Conservation (phyloP, 1,140 invertebrate genomes). For the Hyposmocoma kahamanoa region DNA sequence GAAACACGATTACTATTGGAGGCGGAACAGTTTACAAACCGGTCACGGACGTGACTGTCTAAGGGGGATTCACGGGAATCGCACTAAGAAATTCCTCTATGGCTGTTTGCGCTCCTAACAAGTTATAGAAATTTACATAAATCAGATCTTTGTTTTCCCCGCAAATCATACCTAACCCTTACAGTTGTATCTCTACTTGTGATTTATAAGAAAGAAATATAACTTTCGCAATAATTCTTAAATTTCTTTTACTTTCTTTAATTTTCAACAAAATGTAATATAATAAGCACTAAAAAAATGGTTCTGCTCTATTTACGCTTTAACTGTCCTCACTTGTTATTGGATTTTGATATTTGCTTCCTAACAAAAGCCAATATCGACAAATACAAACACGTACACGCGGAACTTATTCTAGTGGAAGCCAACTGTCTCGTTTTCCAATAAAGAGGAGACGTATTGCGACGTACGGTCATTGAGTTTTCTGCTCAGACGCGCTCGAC, state of each 20-base stretch:
- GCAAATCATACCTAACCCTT: too few relatives aligned
- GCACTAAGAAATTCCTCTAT: constrained; percentile 23
- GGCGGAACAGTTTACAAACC: constrained; percentile 47
- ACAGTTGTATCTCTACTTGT: too few relatives aligned
- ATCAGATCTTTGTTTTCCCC: not conserved
- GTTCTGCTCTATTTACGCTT: too few relatives aligned
- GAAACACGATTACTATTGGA: constrained; percentile 34
- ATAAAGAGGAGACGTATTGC: constrained; percentile 63
- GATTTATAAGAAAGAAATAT: too few relatives aligned
- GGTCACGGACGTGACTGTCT: constrained; percentile 36
- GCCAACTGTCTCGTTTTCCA: constrained; percentile 63
- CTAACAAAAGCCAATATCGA: constrained; percentile 49
- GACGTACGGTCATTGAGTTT: constrained; percentile 56
- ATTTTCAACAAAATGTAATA: too few relatives aligned
- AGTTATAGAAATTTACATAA: constrained; percentile 16
- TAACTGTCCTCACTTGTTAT: not conserved
- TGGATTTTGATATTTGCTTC: constrained; percentile 32
- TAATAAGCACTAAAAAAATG: too few relatives aligned
- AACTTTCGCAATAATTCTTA: too few relatives aligned
- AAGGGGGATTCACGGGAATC: constrained; percentile 6
- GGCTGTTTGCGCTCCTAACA: constrained; percentile 21
- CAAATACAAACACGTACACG: constrained; percentile 45
- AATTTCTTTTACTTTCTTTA: too few relatives aligned
- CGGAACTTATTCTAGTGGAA: constrained; percentile 47
- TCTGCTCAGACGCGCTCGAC: constrained; percentile 44